Conservation (phyloP, 2,797 vertebrate species). For the Coccyzus lansbergi region DNA sequence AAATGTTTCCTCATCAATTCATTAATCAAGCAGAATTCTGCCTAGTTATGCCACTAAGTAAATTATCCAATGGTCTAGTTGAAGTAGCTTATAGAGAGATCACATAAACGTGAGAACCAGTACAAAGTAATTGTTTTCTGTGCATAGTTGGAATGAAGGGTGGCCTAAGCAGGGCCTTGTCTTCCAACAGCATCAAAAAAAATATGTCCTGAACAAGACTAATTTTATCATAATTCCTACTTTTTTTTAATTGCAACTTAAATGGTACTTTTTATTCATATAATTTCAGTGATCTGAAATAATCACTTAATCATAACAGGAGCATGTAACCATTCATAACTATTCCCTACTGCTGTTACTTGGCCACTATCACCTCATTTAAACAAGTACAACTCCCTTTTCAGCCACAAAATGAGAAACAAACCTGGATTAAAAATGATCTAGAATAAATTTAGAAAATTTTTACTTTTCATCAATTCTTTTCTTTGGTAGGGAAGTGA, state of each 20-base stretch:
- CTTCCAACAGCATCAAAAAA: not conserved
- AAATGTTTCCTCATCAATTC: not conserved
- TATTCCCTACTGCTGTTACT: not conserved
- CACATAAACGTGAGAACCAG: not conserved
- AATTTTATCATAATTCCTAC: not conserved
- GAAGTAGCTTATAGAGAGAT: not conserved
- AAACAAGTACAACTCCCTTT: not conserved
- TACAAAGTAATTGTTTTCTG: not conserved
- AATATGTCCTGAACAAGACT: not conserved
- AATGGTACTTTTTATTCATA: not conserved
- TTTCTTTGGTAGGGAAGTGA: not conserved
- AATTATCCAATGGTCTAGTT: not conserved
- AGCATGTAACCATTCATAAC: not conserved
- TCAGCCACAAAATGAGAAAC: not conserved
- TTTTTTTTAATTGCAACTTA: not conserved
- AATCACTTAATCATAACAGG: not conserved
- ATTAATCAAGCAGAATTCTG: not conserved
- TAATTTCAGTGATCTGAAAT: not conserved
- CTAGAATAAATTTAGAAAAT: not conserved
- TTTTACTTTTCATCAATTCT: not conserved
- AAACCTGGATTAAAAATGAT: not conserved
- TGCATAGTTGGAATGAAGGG: rapidly evolving
- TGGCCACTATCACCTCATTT: not conserved
- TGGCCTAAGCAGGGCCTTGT: not conserved
- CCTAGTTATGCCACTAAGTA: not conserved